A percentile compares a stretch with the other conserved stretches of the same genome.
Conservation (phyloP, 2,113 vertebrate genomes). For the Ginglymostoma cirratum region DNA sequence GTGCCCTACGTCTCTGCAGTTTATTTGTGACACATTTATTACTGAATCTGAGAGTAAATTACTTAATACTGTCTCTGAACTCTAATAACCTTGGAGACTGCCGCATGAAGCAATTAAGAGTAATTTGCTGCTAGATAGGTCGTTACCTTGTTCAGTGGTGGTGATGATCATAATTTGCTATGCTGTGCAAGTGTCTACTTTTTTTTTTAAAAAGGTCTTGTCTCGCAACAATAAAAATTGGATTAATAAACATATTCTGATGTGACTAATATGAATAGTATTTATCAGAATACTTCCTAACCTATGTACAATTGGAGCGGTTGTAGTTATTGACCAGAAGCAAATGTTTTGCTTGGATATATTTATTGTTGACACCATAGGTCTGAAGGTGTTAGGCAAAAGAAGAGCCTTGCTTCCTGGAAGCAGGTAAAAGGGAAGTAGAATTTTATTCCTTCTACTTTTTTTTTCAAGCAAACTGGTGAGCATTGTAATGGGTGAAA, state of each 20-base stretch:
- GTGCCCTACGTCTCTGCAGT: not conserved
- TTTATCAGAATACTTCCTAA: not conserved
- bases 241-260: not conserved
- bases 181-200: not conserved
- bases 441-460: not conserved
- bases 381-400: not conserved
- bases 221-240: not conserved
- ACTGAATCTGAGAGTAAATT: slow-evolving; percentile 7
- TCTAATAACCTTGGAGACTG: not conserved
- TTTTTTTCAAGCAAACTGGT: not conserved
- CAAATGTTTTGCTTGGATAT: not conserved
- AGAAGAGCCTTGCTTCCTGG: not conserved
- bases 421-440: not conserved
- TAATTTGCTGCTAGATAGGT: slow-evolving; percentile 6
- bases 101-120: slow-evolving; percentile 1
- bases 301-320: not conserved
- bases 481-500: not conserved
- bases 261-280: not conserved
- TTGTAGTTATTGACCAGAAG: not conserved
- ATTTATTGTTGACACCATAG: not conserved
- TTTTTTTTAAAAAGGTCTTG: not conserved
- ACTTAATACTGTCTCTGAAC: not conserved
- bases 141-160: not conserved
- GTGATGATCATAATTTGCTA: not conserved
- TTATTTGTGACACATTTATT: slow-evolving; percentile 26